phyloP scores from a whole-genome alignment of 1,140 invertebrate species.

The Dolichoris vasculosae region DNA sequence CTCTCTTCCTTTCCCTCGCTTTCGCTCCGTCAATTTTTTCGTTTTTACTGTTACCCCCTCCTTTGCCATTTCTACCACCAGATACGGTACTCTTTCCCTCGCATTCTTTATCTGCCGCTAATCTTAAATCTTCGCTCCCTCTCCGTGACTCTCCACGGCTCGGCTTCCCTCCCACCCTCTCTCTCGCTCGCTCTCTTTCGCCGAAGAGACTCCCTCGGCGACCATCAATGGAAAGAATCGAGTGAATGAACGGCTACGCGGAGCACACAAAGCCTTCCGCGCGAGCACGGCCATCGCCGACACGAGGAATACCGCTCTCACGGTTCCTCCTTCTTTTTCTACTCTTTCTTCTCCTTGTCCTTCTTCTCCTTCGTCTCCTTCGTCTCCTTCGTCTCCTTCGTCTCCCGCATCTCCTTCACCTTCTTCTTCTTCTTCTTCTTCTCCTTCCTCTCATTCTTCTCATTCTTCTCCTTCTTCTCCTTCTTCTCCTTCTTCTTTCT shows the following conservation, averaged over 20 bases:
- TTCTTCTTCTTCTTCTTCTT: constrained; percentile 14
- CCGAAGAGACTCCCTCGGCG: constrained; percentile 45
- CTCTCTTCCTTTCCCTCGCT: neutral
- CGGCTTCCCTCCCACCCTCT: neutral
- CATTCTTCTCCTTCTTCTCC: neutral
- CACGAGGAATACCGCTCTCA: constrained; percentile 70
- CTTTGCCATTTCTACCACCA: neutral
- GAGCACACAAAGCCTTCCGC: constrained; percentile 60
- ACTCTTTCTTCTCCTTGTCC: neutral
- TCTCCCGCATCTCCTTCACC: neutral
- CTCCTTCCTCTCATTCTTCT: neutral
- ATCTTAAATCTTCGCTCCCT: constrained; percentile 48
- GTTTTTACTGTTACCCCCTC: neutral
- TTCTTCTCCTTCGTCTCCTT: too few species aligned
- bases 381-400: too few species aligned
- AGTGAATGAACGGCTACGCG: constrained; percentile 69
- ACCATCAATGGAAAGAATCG: constrained; percentile 71
- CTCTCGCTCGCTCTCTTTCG: neutral
- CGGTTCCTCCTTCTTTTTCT: constrained; percentile 59
- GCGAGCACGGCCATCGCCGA: constrained; percentile 42
- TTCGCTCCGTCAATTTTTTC: neutral
- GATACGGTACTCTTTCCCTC: constrained; percentile 1
- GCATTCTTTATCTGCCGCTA: constrained; percentile 46
- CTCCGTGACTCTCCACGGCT: neutral
- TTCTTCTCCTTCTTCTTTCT: neutral